phyloP scores from a whole-genome alignment of 2,113 vertebrate genomes.

The Astatotilapia flaviijosephi region DNA sequence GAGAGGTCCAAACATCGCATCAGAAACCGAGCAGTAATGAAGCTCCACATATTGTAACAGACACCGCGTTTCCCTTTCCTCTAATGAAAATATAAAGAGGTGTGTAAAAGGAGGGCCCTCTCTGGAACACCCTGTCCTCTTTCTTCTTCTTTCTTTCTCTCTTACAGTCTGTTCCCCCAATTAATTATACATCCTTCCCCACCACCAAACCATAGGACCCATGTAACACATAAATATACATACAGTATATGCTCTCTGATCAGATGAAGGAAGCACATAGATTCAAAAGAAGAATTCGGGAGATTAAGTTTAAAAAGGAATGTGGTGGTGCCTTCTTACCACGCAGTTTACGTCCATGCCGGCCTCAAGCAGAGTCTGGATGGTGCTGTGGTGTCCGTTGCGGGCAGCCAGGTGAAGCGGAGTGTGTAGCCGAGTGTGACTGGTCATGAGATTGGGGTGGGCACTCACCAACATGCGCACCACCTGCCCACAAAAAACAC shows the following conservation, averaged over 20 bases:
- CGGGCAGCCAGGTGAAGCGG: slow-evolving; percentile 94
- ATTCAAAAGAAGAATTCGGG: background rate
- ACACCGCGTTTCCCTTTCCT: background rate
- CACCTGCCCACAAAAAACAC: slow-evolving; percentile 57
- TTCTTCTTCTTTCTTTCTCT: background rate
- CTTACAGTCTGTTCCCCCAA: slow-evolving; percentile 14
- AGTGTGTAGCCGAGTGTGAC: slow-evolving; percentile 83
- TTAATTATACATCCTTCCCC: slow-evolving; percentile 62
- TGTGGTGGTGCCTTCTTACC: slow-evolving; percentile 67
- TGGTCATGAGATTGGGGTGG: slow-evolving; percentile 90
- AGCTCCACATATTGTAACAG: background rate
- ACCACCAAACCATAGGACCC: slow-evolving; percentile 20
- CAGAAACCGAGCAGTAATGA: background rate
- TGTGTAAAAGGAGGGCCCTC: background rate
- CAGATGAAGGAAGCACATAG: background rate
- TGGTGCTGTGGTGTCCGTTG: slow-evolving; percentile 89
- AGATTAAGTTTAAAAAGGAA: background rate
- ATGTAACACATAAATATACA: background rate
- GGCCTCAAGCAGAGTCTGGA: slow-evolving; percentile 85
- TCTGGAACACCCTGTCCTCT: slow-evolving; percentile 42
- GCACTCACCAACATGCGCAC: slow-evolving; percentile 90
- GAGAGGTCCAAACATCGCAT: background rate
- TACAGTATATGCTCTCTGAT: background rate
- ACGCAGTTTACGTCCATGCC: slow-evolving; percentile 95
- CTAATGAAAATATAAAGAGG: background rate